A percentile compares a stretch with the other conserved stretches of the same genome.
phyloP scores from a whole-genome alignment of 1,140 invertebrate species.

The Oedothorax gibbosus region DNA sequence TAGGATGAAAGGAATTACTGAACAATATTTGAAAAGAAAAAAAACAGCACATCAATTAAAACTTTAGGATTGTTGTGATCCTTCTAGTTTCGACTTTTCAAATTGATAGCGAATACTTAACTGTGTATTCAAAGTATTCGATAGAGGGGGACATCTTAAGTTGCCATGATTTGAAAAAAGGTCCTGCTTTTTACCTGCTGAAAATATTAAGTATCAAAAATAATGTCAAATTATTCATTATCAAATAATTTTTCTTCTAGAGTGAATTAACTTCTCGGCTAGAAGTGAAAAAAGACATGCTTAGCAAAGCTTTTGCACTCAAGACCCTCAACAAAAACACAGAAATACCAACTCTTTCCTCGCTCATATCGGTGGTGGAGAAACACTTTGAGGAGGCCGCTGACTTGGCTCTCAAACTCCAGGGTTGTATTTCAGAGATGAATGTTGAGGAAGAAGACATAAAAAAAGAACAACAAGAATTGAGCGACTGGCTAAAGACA shows the following conservation, averaged over 20 bases:
- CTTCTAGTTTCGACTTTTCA: too few relatives aligned
- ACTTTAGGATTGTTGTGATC: too few relatives aligned
- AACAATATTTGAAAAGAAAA: too few relatives aligned
- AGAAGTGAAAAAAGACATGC: constrained; percentile 80
- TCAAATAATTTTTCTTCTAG: constrained; percentile 62
- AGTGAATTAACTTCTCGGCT: constrained; percentile 85
- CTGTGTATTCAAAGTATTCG: too few relatives aligned
- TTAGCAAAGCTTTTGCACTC: constrained; percentile 83
- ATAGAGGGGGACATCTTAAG: too few relatives aligned
- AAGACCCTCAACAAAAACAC: constrained; percentile 81
- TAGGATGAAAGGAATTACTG: too few relatives aligned
- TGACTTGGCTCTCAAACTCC: constrained; percentile 80
- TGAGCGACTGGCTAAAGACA: constrained; percentile 67
- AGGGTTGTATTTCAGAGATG: constrained; percentile 77
- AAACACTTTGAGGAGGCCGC: constrained; percentile 83
- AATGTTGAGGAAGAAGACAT: constrained; percentile 81
- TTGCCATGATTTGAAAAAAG: too few relatives aligned
- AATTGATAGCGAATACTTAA: too few relatives aligned
- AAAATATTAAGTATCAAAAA: too few relatives aligned
- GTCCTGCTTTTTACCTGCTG: too few relatives aligned
- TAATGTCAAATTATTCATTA: too few relatives aligned
- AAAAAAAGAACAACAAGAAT: constrained; percentile 77
- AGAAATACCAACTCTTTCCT: constrained; percentile 77
- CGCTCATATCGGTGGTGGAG: constrained; percentile 78
- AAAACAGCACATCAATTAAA: too few relatives aligned